Conservation (phyloP, 2,113 vertebrate species). For the Myrmecobius fasciatus region DNA sequence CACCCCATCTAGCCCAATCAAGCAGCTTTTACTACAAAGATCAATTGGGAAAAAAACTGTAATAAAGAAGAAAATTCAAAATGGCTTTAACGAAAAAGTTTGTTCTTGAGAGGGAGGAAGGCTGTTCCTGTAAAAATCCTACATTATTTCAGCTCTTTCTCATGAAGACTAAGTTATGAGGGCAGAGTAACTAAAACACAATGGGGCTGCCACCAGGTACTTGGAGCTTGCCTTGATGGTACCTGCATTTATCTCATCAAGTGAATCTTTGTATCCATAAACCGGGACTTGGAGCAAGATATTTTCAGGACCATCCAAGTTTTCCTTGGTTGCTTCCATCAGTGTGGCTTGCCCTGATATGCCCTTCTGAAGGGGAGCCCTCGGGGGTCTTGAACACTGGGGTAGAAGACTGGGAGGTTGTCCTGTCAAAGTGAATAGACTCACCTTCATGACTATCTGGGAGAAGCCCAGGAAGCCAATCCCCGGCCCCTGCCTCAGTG, state of each 20-base stretch:
- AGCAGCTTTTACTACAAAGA: background rate
- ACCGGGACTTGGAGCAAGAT: background rate
- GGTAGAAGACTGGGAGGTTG: background rate
- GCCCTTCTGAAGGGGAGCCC: background rate
- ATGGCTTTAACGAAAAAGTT: background rate
- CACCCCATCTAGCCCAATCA: background rate
- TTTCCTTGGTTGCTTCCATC: background rate
- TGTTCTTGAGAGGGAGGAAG: background rate
- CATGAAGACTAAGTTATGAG: background rate
- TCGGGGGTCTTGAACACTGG: background rate
- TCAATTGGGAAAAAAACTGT: background rate
- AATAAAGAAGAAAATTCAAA: background rate
- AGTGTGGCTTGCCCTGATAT: rapidly evolving
- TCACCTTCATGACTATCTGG: background rate
- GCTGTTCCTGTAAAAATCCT: background rate
- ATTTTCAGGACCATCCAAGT: background rate
- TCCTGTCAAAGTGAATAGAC: background rate
- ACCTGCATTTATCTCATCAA: background rate
- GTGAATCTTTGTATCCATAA: background rate
- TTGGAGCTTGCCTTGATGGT: background rate
- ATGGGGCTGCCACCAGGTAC: background rate
- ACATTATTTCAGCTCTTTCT: background rate
- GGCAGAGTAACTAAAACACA: background rate
- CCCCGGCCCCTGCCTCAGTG: background rate
- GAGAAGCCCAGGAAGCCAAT: background rate